These are phyloP conservation scores for Epinotia demarniana DNA, from an alignment of 2,888 invertebrate species.

Conservation along the genomic window DNA sequence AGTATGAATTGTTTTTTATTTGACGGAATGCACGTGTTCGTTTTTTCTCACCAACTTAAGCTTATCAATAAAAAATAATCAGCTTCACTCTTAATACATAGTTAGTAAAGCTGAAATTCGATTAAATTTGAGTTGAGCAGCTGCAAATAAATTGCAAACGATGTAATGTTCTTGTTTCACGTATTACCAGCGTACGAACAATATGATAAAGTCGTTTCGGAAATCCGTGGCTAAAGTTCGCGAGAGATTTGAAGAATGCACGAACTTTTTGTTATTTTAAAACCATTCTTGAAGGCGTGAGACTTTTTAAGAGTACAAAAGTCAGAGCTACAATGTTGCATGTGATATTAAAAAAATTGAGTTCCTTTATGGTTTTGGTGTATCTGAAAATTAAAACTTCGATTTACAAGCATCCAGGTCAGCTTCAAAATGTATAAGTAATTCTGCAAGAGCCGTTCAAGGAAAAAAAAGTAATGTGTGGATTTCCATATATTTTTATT, in stretches of 20 bases:
- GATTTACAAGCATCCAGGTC: too few species aligned
- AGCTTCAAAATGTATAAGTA: background rate
- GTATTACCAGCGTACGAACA: conserved; percentile 34
- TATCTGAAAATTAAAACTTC: background rate
- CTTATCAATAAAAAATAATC: conserved; percentile 13
- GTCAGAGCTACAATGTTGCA: background rate
- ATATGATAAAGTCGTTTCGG: conserved; percentile 37
- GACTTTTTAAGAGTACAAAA: conserved; percentile 6
- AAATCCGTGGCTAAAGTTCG: conserved; percentile 33
- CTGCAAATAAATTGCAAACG: background rate
- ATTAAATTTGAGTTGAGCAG: background rate
- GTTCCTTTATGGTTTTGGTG: background rate
- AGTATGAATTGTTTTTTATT: background rate
- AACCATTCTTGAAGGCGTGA: conserved; percentile 16
- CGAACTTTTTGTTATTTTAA: conserved; percentile 26
- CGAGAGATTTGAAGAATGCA: conserved; percentile 29
- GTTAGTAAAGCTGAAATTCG: conserved; percentile 9
- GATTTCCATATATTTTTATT: too few species aligned
- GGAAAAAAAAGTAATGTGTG: background rate
- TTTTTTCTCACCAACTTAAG: background rate
- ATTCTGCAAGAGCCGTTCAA: background rate
- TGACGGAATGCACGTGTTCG: background rate
- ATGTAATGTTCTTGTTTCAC: conserved; percentile 29
- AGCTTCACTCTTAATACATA: background rate
- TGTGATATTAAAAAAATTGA: background rate